These are phyloP conservation scores for Gisinianus flammeolus DNA, from an alignment of 2,888 invertebrate genomes.

Conservation along the genomic window DNA sequence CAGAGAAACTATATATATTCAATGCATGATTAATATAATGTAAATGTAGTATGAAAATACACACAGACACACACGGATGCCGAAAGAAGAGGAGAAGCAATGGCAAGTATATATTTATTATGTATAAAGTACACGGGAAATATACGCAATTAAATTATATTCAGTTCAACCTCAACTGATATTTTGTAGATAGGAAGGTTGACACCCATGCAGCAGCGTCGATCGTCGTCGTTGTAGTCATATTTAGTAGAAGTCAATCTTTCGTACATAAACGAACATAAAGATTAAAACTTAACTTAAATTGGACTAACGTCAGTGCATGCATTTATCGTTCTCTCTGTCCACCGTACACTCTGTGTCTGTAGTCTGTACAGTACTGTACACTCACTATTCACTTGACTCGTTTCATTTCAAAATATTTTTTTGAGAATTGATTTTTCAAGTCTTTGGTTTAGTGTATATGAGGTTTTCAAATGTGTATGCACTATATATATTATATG, in stretches of 20 bases:
- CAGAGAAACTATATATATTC: too few species aligned
- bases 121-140: too few species aligned
- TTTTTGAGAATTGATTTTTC: neutral
- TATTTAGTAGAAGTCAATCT: neutral
- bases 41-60: too few species aligned
- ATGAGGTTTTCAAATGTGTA: too few species aligned
- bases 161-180: constrained; percentile 28
- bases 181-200: constrained; percentile 18
- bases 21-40: too few species aligned
- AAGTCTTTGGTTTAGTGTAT: too few species aligned
- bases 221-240: too few species aligned
- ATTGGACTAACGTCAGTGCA: too few species aligned
- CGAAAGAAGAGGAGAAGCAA: too few species aligned
- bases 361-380: neutral
- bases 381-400: neutral
- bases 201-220: neutral
- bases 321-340: neutral
- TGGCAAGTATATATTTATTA: too few species aligned
- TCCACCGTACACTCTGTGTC: too few species aligned
- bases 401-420: neutral
- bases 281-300: neutral
- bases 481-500: too few species aligned
- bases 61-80: neutral
- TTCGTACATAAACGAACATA: neutral
- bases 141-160: neutral